phyloP scores from a whole-genome alignment of 2,888 invertebrate species.

The Drosophila fulvimacula region DNA sequence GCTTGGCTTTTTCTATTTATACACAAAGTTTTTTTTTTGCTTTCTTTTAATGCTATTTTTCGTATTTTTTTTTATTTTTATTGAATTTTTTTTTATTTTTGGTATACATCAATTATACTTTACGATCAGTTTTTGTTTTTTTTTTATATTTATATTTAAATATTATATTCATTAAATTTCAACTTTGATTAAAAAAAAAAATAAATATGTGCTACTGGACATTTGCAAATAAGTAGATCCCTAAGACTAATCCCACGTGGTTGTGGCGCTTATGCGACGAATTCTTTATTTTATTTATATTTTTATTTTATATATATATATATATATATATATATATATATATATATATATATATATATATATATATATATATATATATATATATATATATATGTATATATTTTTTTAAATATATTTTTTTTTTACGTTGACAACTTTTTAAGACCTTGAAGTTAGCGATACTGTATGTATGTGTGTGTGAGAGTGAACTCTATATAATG shows the following conservation, averaged over 20 bases:
- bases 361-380: not conserved
- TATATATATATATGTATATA: too few relatives aligned
- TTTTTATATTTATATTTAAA: not conserved
- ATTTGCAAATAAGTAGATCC: conserved; percentile 44
- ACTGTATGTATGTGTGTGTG: conserved; percentile 9
- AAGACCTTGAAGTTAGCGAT: conserved; percentile 22
- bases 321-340: not conserved
- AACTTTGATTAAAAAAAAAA: conserved; percentile 36
- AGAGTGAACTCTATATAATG: conserved; percentile 1
- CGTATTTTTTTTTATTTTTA: conserved; percentile 14
- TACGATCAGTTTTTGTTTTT: conserved; percentile 38
- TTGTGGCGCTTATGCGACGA: conserved; percentile 28
- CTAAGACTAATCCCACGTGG: conserved; percentile 43
- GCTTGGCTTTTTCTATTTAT: conserved; percentile 39
- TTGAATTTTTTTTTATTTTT: conserved; percentile 16
- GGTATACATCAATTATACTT: conserved; percentile 70
- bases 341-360: not conserved
- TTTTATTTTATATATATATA: not conserved
- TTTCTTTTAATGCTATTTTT: conserved; percentile 14
- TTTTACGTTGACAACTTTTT: conserved; percentile 21
- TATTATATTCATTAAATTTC: conserved; percentile 35
- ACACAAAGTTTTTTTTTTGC: conserved; percentile 41
- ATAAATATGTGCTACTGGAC: conserved; percentile 50
- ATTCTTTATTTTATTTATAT: conserved; percentile 3
- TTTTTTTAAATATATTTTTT: not conserved